Base-by-base conservation (phyloP, 2,888 invertebrate species). In the Panorpa germanica region DNA sequence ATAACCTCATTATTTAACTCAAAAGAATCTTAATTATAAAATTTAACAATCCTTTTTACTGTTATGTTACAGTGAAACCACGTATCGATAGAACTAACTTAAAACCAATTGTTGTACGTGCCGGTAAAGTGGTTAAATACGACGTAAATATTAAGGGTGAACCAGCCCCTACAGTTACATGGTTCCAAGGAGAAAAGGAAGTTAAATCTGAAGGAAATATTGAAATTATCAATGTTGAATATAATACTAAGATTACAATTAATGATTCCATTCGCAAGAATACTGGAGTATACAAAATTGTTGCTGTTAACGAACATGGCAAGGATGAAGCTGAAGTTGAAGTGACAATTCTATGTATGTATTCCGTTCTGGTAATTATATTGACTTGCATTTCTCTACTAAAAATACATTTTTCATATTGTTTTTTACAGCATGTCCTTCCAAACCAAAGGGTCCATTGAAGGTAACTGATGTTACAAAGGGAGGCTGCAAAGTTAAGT, bases 101-200 rank as follows among this genome's bases (percentile, higher is more conserved):
- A 39, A 88, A 93, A 52, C 74, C 82, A 26, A 61, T 88, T 25
- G 75, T 77, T 8, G 76, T 95, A 9, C 80, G 90, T 41, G 82
- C 86, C 37, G 93, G 93, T 20, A 90, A 93, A 53, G 67, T 75
- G 0, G 74, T 95, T 39, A 86, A 82, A 56, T 81, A 90, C 50
- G 90, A 91, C 50, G 74, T 96, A 22, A 83, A 91, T 50, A 82
- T 91, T 18, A 73, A 75, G 43, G 98, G 96, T 41, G 96, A 98
- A 55, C 98, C 98, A 2, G 75, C 85, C 35, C 96, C 98, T 36
- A 81, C 73, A 38, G 77, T 86, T 41, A 80, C 70, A 9, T 98
- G 98, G 96, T 73, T 74, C 55, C 74, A 80, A 47, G 73, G 70
- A 8, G 75, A 76, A 41, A 72, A 65, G 37, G 82, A 77, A 58